Percentiles rank a stretch among this genome's conserved stretches.
Evolutionary conservation across 2,888 invertebrate genomes (phyloP).

Genomic region (Platerodrilus igneus): DNA sequence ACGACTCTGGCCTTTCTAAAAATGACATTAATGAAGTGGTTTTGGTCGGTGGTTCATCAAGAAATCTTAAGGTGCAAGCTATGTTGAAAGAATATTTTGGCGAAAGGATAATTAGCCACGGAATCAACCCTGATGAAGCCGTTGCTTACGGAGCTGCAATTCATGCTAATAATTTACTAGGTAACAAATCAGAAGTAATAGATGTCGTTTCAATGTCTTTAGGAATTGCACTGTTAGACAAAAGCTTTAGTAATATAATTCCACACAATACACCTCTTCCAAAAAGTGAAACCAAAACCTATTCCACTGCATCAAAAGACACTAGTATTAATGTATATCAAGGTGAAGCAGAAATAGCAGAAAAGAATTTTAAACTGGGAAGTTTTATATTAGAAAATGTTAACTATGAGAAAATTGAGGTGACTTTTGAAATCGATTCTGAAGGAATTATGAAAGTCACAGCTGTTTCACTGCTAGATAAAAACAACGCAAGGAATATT

Average conservation of each 20-base stretch:
- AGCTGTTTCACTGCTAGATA: too few relatives aligned
- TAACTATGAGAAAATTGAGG: too few relatives aligned
- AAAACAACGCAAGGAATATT: too few relatives aligned
- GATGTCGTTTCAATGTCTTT: conserved; percentile 34
- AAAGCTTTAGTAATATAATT: conserved; percentile 28
- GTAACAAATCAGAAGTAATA: conserved; percentile 22
- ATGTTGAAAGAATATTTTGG: conserved; percentile 27
- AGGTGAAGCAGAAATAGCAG: conserved; percentile 23
- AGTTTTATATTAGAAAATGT: conserved; percentile 17
- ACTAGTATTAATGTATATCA: conserved; percentile 23
- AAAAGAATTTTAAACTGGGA: conserved; percentile 21
- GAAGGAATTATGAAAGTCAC: too few relatives aligned
- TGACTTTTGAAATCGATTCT: too few relatives aligned
- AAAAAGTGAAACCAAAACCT: not conserved
- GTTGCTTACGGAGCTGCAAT: conserved; percentile 35
- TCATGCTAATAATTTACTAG: conserved; percentile 28
- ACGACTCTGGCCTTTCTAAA: conserved; percentile 21
- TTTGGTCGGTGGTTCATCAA: conserved; percentile 34
- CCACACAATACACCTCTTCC: conserved; percentile 28
- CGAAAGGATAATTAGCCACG: conserved; percentile 22
- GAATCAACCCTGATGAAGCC: conserved; percentile 34
- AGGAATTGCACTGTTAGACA: conserved; percentile 24
- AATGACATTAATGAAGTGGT: conserved; percentile 31
- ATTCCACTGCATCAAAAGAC: conserved; percentile 20
- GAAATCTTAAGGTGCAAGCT: conserved; percentile 32